Conservation (phyloP, 1,140 invertebrate genomes). For the Aphelenchoides fujianensis region DNA sequence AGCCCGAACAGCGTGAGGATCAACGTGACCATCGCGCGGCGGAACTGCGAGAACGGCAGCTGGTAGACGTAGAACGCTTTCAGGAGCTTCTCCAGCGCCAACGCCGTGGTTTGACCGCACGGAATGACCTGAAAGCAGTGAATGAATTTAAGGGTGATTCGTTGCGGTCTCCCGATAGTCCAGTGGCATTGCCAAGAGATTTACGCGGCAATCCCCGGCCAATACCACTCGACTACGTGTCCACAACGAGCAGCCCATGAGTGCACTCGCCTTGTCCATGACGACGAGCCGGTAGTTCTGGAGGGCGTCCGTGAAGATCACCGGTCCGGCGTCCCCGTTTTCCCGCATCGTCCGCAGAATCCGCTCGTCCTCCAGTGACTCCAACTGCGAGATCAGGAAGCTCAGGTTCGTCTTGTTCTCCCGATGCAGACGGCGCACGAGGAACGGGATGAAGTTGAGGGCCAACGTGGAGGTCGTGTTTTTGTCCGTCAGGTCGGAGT, state of each 20-base stretch:
- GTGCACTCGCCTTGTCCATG: constrained; percentile 6
- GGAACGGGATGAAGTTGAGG: constrained; percentile 10
- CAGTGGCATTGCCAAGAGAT: no score
- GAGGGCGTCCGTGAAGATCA: constrained; percentile 10
- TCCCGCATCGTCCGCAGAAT: constrained; percentile 8
- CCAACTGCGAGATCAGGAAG: neutral
- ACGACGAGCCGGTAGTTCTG: neutral
- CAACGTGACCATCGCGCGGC: neutral
- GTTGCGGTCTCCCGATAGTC: no score
- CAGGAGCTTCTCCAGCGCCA: constrained; percentile 17
- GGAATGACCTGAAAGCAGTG: constrained; percentile 2
- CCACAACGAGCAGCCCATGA: neutral
- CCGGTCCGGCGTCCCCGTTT: neutral
- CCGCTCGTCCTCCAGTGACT: neutral
- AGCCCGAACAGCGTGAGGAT: constrained; percentile 7
- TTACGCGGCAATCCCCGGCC: no score
- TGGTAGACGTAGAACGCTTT: constrained; percentile 15
- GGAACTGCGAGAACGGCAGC: neutral
- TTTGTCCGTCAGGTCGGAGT: neutral
- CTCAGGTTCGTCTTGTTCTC: constrained; percentile 10
- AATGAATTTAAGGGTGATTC: no score
- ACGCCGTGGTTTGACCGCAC: neutral
- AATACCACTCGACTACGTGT: neutral
- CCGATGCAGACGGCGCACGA: neutral
- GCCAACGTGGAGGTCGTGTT: neutral